Evolutionary conservation across 2,888 invertebrate species (phyloP).

Genomic region (Drosophila histrio): DNA sequence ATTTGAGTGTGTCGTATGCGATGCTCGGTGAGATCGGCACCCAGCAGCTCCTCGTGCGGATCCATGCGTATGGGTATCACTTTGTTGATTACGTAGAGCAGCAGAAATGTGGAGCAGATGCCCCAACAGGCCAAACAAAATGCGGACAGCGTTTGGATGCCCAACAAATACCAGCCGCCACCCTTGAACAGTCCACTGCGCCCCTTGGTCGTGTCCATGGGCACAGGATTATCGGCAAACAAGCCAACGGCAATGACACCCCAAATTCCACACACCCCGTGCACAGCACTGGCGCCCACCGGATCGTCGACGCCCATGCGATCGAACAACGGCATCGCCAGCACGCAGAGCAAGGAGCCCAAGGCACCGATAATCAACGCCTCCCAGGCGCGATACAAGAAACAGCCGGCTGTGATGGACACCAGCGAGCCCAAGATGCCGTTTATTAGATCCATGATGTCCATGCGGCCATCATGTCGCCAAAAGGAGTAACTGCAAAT

Average conservation of each 20-base stretch:
- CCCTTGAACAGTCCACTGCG: conserved; percentile 91
- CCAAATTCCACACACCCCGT: conserved; percentile 92
- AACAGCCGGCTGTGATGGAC: conserved; percentile 94
- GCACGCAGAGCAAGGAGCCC: conserved; percentile 90
- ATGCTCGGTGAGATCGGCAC: conserved; percentile 95
- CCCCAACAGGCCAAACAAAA: conserved; percentile 91
- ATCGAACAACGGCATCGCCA: conserved; percentile 91
- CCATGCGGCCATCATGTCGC: conserved; percentile 89
- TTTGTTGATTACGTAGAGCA: conserved; percentile 92
- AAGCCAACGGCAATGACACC: conserved; percentile 91
- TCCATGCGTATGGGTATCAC: conserved; percentile 94
- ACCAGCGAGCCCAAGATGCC: conserved; percentile 94
- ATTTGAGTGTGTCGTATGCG: conserved; percentile 88
- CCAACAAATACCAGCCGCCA: conserved; percentile 94
- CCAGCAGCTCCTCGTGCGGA: conserved; percentile 92
- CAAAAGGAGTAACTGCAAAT: conserved; percentile 87
- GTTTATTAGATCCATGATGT: conserved; percentile 94
- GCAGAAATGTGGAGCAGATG: conserved; percentile 87
- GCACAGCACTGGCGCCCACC: conserved; percentile 95
- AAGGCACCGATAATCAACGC: conserved; percentile 92
- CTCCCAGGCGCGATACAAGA: conserved; percentile 94
- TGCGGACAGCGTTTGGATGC: conserved; percentile 90
- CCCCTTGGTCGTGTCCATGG: conserved; percentile 91
- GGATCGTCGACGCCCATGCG: conserved; percentile 91
- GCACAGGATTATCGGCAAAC: conserved; percentile 93